Base-by-base conservation (phyloP, 2,113 vertebrate species). In the Melospiza melodia region DNA sequence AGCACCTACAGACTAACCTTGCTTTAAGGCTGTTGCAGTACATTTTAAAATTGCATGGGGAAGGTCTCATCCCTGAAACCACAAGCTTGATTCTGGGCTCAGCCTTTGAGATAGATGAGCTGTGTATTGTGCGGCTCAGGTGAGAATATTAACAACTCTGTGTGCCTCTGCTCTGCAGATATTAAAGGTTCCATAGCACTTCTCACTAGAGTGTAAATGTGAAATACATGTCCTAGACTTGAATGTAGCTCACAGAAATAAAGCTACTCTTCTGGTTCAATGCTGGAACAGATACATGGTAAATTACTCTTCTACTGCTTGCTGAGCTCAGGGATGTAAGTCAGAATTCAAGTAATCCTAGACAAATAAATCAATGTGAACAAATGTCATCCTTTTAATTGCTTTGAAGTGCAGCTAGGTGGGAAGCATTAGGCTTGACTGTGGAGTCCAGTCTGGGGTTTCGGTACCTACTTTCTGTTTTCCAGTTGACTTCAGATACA, bases 161-260 rank as follows among this genome's bases (percentile, higher is more conserved):
- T 71, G 71, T 90, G n/a, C 74, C 37, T 88, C 49, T 90, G 84
- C 84, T 91, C 90, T 95, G 71, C 37, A 79, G 93, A 73, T 91
- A 89, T 95, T 93, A 91, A 95, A 92, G 93, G 69, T 95, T 73
- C 90, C 91, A 82, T 84, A 91, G 94, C 90, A 95, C 75, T 95
- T 95, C 75, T 90, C 25, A 59, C 25, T 62, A 49, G 57, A 78
- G 22, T 37, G 30, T 73, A 41, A 72, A 49, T 51, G 28, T 71
- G 73, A 74, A 78, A 66, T 43, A 10, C 9, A 21, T 68, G 39
- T 85, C 48, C 68, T 83, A 65, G 61, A 65, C 74, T 80, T 51
- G 6, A 68, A 15, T 57, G 55, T 37, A 68, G 66, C 66, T 80
- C 58, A 51, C 27, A 80, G 49, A 86, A 94, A 87, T 66, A 85